Conservation (phyloP, 2,113 vertebrate species). For the Dasyprocta punctata region DNA sequence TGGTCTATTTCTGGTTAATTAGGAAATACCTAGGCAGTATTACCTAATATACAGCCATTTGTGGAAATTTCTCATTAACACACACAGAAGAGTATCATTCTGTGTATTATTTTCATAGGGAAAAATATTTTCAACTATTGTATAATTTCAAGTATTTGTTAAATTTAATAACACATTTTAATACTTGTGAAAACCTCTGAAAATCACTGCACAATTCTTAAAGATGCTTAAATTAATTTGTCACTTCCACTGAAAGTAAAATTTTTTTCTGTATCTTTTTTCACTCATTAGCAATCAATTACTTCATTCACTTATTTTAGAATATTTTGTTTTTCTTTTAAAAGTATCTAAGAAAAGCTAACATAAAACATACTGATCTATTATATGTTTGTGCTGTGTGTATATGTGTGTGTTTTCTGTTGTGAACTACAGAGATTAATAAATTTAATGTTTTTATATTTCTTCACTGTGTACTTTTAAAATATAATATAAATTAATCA, state of each 20-base stretch:
- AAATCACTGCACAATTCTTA: background rate
- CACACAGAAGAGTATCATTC: background rate
- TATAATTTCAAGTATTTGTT: background rate
- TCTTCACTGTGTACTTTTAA: background rate
- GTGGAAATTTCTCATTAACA: background rate
- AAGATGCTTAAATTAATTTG: background rate
- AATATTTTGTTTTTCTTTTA: background rate
- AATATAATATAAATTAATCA: background rate
- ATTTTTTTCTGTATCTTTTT: background rate
- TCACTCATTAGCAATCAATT: background rate
- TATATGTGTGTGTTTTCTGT: background rate
- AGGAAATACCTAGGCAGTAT: background rate
- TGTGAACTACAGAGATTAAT: background rate
- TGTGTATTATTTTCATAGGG: background rate
- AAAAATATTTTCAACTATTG: background rate
- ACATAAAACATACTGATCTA: background rate
- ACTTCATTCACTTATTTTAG: background rate
- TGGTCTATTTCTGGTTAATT: background rate
- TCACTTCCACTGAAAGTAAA: background rate
- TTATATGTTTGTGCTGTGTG: background rate
- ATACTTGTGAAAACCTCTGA: background rate
- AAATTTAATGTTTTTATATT: background rate
- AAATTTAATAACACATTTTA: background rate
- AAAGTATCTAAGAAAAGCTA: background rate
- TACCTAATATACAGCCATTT: background rate